Evolutionary conservation across 2,113 vertebrate species (phyloP).

Genomic region (Hyperopisus bebe): DNA sequence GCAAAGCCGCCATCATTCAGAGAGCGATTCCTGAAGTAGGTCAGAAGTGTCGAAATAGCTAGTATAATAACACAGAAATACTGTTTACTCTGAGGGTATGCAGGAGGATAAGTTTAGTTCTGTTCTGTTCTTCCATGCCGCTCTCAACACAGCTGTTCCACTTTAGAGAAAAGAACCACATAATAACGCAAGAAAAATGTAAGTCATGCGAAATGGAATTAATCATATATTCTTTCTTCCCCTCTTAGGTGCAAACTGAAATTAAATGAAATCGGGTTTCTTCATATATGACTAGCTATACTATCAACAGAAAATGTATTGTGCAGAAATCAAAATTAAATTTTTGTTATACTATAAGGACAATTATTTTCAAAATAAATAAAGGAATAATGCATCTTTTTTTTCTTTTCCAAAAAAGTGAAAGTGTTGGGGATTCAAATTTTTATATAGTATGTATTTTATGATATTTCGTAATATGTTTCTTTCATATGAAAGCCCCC

Average conservation of each 20-base stretch:
- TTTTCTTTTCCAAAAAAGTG: not conserved
- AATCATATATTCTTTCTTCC: not conserved
- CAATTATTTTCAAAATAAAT: not conserved
- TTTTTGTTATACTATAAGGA: not conserved
- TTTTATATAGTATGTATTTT: not conserved
- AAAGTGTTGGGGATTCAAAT: not conserved
- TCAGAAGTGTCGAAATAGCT: constrained; percentile 57
- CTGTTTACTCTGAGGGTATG: not conserved
- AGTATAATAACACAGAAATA: constrained; percentile 42
- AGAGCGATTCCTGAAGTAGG: constrained; percentile 54
- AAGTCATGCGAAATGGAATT: not conserved
- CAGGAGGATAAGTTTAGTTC: not conserved
- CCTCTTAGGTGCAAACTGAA: not conserved
- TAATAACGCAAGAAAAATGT: not conserved
- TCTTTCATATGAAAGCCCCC: not conserved
- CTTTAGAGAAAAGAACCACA: not conserved
- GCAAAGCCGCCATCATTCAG: constrained; percentile 45
- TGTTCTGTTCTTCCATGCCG: not conserved
- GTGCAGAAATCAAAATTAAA: not conserved
- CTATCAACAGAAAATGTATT: not conserved
- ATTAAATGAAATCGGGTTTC: not conserved
- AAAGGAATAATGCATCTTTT: not conserved
- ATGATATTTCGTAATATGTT: not conserved
- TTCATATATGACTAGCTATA: not conserved
- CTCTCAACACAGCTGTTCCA: not conserved